Evolutionary conservation across 2,888 invertebrate species (phyloP), one percentile per base, ranked within the genome.

Genomic region (Dryomyza anilis): DNA sequence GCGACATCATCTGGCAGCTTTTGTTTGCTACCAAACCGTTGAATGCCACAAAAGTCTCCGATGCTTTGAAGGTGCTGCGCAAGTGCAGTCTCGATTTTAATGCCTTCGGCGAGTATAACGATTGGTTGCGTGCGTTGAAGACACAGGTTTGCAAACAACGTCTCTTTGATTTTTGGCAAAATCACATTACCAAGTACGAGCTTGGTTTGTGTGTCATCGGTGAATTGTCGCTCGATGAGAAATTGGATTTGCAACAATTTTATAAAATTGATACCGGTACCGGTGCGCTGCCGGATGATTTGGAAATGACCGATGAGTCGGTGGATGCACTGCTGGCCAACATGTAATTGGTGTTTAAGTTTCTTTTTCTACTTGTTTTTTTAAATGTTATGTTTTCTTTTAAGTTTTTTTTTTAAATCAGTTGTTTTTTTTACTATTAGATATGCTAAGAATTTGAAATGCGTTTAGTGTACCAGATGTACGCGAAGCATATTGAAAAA

Each of bases 171-270:
- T 82, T 83, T 58, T 83, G 83, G 83, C 59, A 70, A 7, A 56
- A 69, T 5, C 70, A 79, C 2, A 67, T 83, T 45, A 76, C 79
- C 0, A 71, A 71, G 21, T 70, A 78, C 5, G 70, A 78, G 46
- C 70, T 83, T 33, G 83, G 83, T 0, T 71, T 79, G 19, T 72
- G 78, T 25, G 69, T 78, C 19, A 60, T 78, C 14, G 78, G 78
- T 7, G 71, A 73, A 25, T 69, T 72, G 8, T 73, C 74, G 0
- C 50, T 76, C 16, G 77, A 80, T n/a, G 80, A 79, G 59, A 72
- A 76, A 12, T 55, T 76, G 19, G 69, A 70, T 3, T 59, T 75
- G 4, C 70, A 75, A 21, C 68, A 71, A 5, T 81, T 74, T 58
- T 81, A 81, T 60, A 62, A 53, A n/a, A 67, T 70, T 10, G 59